Evolutionary conservation across 2,797 vertebrate genomes (phyloP).

Genomic region (Euphonia xanthogaster): DNA sequence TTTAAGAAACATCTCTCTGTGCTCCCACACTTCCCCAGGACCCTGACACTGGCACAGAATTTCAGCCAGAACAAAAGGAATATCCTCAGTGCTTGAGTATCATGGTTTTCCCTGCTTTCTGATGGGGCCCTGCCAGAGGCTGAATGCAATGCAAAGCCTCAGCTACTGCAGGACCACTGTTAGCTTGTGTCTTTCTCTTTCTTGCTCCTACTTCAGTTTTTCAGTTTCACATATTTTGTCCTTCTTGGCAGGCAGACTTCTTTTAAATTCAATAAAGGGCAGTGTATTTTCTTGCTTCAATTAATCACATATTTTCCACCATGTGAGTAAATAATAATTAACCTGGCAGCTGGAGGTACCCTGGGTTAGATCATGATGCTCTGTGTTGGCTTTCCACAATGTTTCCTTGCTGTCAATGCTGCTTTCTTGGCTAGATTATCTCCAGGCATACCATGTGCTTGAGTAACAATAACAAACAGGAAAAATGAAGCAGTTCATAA

Average conservation of each 20-base stretch:
- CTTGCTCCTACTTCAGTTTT: background rate
- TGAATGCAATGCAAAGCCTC: background rate
- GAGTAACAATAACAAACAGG: slow-evolving; percentile 50
- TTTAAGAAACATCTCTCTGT: background rate
- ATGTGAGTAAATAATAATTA: slow-evolving; percentile 29
- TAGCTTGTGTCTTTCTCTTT: background rate
- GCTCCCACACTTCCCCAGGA: background rate
- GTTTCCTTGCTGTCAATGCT: background rate
- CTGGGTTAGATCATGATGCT: background rate
- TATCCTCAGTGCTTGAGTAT: background rate
- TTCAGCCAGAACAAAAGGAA: background rate
- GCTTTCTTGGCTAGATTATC: slow-evolving; percentile 35
- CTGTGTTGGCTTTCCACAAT: background rate
- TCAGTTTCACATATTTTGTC: background rate
- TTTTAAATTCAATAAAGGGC: background rate
- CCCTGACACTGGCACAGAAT: background rate
- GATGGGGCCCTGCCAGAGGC: background rate
- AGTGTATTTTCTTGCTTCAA: background rate
- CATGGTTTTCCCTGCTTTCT: background rate
- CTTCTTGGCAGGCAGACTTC: background rate
- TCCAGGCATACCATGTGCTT: slow-evolving; percentile 42
- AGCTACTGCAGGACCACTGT: background rate
- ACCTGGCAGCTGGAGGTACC: background rate
- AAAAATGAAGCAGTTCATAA: slow-evolving; percentile 9
- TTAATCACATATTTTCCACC: background rate